A percentile compares a stretch with the other conserved stretches of the same genome.
Conservation (phyloP, 2,888 invertebrate species). For the Leptinotarsa rubiginosa region DNA sequence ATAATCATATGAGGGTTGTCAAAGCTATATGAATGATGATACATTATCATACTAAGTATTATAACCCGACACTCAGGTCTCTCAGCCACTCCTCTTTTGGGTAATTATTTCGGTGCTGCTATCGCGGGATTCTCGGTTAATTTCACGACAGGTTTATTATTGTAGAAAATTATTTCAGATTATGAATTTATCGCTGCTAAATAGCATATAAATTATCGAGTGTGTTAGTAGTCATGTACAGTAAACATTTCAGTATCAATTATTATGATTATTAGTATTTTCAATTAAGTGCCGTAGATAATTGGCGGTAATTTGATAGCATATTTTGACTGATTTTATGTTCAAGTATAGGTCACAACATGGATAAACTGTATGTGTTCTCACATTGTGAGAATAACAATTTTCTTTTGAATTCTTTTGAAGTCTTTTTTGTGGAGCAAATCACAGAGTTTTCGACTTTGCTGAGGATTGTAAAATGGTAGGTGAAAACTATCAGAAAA, state of each 20-base stretch:
- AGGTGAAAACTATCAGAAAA: too few relatives aligned
- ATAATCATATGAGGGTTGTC: too few relatives aligned
- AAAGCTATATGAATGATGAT: too few relatives aligned
- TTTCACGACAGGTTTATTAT: conserved; percentile 6
- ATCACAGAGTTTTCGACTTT: too few relatives aligned
- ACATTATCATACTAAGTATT: too few relatives aligned
- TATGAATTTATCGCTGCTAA: background rate
- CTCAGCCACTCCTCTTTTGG: background rate
- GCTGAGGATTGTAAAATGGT: too few relatives aligned
- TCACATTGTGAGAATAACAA: too few relatives aligned
- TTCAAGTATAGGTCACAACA: too few relatives aligned
- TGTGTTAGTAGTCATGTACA: background rate
- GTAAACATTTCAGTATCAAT: conserved; percentile 11
- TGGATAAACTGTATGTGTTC: too few relatives aligned
- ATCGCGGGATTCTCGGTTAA: background rate
- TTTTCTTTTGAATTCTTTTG: too few relatives aligned
- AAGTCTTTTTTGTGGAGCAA: too few relatives aligned
- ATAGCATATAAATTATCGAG: conserved; percentile 2
- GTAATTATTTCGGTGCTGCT: background rate
- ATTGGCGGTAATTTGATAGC: background rate
- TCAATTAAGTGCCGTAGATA: background rate
- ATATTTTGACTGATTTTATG: background rate
- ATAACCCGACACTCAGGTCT: background rate
- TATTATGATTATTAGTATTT: background rate
- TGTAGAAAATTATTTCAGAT: background rate